Evolutionary conservation across 2,797 vertebrate genomes (phyloP).

Genomic region (Chlorospingus flavigularis): DNA sequence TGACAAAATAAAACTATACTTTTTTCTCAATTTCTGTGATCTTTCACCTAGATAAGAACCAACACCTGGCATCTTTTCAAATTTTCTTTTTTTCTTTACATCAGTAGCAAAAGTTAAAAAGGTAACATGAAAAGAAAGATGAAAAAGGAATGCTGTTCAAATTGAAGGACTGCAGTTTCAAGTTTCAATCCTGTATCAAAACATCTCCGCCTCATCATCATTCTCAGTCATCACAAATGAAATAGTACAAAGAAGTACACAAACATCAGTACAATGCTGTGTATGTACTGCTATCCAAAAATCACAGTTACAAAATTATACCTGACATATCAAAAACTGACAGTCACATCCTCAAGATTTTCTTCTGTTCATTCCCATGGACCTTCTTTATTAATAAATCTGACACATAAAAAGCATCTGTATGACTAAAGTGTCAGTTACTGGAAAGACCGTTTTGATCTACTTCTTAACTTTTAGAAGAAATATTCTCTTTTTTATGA

Average conservation of each 20-base stretch:
- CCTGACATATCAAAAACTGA: slow-evolving; percentile 96
- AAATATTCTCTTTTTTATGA: slow-evolving; percentile 96
- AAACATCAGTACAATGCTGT: slow-evolving; percentile 87
- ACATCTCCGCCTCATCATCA: slow-evolving; percentile 79
- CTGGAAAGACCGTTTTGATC: slow-evolving; percentile 95
- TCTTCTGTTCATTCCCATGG: slow-evolving; percentile 83
- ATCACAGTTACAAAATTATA: slow-evolving; percentile 95
- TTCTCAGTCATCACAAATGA: slow-evolving; percentile 79
- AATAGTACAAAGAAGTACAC: slow-evolving; percentile 86
- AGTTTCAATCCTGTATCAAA: slow-evolving; percentile 83
- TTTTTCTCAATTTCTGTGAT: slow-evolving; percentile 77
- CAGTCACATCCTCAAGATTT: slow-evolving; percentile 84
- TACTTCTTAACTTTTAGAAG: slow-evolving; percentile 93
- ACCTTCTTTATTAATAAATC: slow-evolving; percentile 99
- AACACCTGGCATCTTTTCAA: slow-evolving; percentile 82
- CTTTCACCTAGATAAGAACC: slow-evolving; percentile 81
- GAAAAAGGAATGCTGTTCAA: slow-evolving; percentile 82
- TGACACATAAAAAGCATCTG: slow-evolving; percentile 96
- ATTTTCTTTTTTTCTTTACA: slow-evolving; percentile 77
- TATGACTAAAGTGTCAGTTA: slow-evolving; percentile 97
- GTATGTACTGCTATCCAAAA: slow-evolving; percentile 90
- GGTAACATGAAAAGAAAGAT: slow-evolving; percentile 86
- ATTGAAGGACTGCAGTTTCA: slow-evolving; percentile 83
- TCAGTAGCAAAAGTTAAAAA: slow-evolving; percentile 84
- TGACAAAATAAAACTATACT: slow-evolving; percentile 74